phyloP scores from a whole-genome alignment of 2,797 vertebrate genomes.

The Arremon brunneinucha region DNA sequence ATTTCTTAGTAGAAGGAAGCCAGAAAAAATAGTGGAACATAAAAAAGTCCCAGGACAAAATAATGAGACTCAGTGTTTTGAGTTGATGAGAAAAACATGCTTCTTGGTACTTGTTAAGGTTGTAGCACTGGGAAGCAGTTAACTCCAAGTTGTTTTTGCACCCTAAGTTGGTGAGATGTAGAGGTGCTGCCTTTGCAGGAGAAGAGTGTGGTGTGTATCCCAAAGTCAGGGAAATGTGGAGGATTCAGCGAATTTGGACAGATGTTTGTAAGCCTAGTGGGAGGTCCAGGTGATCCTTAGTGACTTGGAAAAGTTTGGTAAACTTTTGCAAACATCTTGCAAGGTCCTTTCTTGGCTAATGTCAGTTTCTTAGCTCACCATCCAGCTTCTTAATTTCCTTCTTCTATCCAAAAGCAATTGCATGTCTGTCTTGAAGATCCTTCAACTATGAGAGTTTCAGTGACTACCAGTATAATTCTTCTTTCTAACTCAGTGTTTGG shows the following conservation, averaged over 20 bases:
- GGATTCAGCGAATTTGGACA: neutral
- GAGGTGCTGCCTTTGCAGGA: neutral
- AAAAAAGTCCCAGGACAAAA: neutral
- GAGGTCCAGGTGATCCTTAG: neutral
- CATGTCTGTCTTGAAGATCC: neutral
- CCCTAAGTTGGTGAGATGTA: neutral
- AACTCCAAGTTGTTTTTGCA: neutral
- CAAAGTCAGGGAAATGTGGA: neutral
- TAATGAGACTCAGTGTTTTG: neutral
- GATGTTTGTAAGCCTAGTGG: neutral
- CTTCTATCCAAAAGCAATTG: neutral
- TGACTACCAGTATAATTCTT: neutral
- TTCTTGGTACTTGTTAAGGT: neutral
- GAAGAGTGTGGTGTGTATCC: neutral
- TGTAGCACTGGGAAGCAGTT: neutral
- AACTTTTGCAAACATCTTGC: neutral
- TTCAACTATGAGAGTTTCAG: neutral
- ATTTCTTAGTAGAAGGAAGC: neutral
- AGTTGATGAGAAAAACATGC: neutral
- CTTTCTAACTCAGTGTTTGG: slow-evolving; percentile 16
- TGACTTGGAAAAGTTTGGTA: neutral
- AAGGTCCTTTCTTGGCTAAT: neutral
- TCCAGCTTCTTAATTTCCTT: neutral
- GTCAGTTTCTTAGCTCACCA: neutral
- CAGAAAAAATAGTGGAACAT: neutral